Conservation (phyloP, 2,797 vertebrate species). For the Vultur gryphus region DNA sequence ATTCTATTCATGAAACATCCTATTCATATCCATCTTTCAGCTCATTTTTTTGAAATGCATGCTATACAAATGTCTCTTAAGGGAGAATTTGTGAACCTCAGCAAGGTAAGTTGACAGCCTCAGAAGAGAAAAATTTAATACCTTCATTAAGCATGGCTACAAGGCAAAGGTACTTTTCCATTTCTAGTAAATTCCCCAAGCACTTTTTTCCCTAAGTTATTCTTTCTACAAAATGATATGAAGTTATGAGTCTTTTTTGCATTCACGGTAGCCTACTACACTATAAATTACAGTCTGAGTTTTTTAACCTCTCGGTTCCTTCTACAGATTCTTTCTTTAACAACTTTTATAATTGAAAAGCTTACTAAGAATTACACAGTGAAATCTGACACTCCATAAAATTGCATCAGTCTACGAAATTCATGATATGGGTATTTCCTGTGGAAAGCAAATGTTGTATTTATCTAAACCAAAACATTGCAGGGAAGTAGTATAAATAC, state of each 20-base stretch:
- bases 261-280: background rate
- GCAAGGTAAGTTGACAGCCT: background rate
- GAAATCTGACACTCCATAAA: background rate
- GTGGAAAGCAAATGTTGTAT: background rate
- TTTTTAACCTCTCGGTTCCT: background rate
- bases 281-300: background rate
- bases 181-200: constrained; percentile 49
- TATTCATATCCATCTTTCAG: background rate
- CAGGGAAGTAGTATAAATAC: background rate
- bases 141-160: constrained; percentile 35
- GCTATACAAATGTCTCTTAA: background rate
- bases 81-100: constrained; percentile 9
- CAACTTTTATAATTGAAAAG: background rate
- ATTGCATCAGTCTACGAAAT: background rate
- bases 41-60: background rate
- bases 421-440: background rate
- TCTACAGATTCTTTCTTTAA: background rate
- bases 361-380: background rate
- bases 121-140: constrained; percentile 3
- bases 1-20: background rate
- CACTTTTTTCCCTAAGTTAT: constrained; percentile 22
- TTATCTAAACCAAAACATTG: background rate
- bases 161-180: constrained; percentile 59
- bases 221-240: background rate
- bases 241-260: background rate